Evolutionary conservation across 2,888 invertebrate genomes (phyloP).

Genomic region (Diplazon laetatorius): DNA sequence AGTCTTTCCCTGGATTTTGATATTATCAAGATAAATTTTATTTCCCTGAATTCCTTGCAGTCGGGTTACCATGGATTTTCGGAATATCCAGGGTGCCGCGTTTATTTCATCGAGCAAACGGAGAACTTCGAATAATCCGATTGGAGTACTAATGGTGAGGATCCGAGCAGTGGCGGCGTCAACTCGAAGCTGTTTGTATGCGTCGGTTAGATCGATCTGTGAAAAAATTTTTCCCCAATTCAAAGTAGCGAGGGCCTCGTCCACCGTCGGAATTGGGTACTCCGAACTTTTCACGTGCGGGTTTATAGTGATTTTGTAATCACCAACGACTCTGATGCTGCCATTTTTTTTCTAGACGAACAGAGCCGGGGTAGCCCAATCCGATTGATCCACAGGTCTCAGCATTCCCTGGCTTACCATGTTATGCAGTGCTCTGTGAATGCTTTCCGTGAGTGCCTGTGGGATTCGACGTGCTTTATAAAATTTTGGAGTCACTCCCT

Average conservation of each 20-base stretch:
- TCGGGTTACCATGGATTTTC: conserved; percentile 26
- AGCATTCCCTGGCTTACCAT: conserved; percentile 48
- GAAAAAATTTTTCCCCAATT: conserved; percentile 65
- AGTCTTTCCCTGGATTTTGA: conserved; percentile 30
- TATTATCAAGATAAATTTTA: conserved; percentile 34
- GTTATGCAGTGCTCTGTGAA: conserved; percentile 28
- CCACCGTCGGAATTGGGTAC: conserved; percentile 66
- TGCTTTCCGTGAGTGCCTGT: conserved; percentile 24
- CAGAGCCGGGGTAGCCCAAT: conserved; percentile 63
- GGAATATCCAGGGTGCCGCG: conserved; percentile 11
- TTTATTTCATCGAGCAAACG: conserved; percentile 36
- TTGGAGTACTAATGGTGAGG: conserved; percentile 63
- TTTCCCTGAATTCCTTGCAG: conserved; percentile 40
- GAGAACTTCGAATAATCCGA: conserved; percentile 36
- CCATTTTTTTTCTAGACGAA: conserved; percentile 59
- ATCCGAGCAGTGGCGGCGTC: conserved; percentile 62
- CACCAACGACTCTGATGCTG: conserved; percentile 64
- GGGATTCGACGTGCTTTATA: conserved; percentile 44
- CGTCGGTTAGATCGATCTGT: conserved; percentile 65
- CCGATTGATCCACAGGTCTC: conserved; percentile 54
- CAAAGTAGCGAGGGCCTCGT: conserved; percentile 63
- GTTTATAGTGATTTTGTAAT: conserved; percentile 69
- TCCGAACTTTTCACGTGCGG: conserved; percentile 69
- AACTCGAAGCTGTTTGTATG: conserved; percentile 64
- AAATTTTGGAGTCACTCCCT: conserved; percentile 47